Base-by-base conservation (phyloP, 64 coral and sea anemone genomes). In the Cladopsammia gracilis region DNA sequence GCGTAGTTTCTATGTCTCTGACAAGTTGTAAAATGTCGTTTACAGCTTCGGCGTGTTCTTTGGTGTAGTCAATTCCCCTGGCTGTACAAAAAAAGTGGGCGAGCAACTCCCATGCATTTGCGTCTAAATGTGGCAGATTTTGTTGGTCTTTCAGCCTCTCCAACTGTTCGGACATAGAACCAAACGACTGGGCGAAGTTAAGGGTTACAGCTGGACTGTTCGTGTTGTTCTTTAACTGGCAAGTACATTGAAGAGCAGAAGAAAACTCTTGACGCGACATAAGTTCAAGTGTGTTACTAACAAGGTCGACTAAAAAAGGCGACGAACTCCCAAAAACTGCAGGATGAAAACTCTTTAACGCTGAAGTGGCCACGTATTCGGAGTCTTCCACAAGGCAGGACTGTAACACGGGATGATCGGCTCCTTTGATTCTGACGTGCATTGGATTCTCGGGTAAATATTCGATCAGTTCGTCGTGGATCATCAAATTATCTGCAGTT, bases 291-390 rank as follows among this genome's bases (percentile, higher is more conserved):
- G 12, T 56, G 53, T 56, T 56, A 56, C 53, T 56, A 56, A 69
- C 18, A 20, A 22, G 10, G 7, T 22, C n/a, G 20, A n/a, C 18
- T 69, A 69, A 23, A 25, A 25, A 6, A 24, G 7, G 18, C 65
- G 46, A 16, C 7, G 47, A 7, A 71, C 46, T 45, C n/a, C 83
- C 91, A 54, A 75, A 93, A 83, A 93, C 66, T 48, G 25, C 53
- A 6, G 82, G 48, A 12, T 93, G 91, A 57, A 93, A 93, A 18
- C 25, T 57, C 58, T 62, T 92, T 13, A 92, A 84, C 26, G 89
- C 78, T 23, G 89, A 75, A 19, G 78, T 75, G 23, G 78, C 78
- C 57, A 91, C 78, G 52, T 91, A 91, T 11, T 20, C 25, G 34
- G 89, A 84, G 34, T 73, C 79, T 83, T 84, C 52, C 59, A 83